Conservation (phyloP, 2,797 vertebrate species). For the Otolemur crassicaudatus region DNA sequence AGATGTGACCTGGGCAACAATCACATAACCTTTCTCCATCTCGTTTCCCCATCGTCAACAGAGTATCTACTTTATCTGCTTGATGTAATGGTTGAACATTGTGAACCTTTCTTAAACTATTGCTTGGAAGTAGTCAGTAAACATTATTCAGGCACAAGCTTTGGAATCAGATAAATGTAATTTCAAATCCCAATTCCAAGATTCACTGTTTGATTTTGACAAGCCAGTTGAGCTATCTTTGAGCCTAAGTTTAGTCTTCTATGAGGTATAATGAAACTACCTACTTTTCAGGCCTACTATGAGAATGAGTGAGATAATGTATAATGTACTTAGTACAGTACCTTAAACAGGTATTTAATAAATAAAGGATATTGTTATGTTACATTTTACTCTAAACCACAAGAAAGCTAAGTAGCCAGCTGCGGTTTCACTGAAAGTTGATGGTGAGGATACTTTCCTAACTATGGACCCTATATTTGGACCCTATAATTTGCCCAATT, state of each 20-base stretch:
- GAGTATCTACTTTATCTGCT: neutral
- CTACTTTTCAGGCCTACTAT: neutral
- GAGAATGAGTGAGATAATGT: neutral
- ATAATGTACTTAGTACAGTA: neutral
- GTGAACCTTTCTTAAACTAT: neutral
- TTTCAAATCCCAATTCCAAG: neutral
- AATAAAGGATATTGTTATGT: neutral
- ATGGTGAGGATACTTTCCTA: neutral
- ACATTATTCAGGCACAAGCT: neutral
- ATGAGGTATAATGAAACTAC: neutral
- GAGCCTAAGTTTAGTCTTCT: neutral
- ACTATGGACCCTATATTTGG: neutral
- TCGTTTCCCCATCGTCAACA: neutral
- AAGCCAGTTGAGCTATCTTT: neutral
- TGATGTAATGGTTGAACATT: neutral
- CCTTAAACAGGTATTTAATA: neutral
- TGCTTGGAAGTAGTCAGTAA: neutral
- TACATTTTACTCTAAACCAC: neutral
- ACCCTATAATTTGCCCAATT: neutral
- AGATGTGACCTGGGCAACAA: neutral
- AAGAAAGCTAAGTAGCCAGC: neutral
- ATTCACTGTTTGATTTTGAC: neutral
- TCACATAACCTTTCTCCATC: neutral
- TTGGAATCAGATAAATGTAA: neutral
- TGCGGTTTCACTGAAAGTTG: neutral